phyloP scores from a whole-genome alignment of 1,140 invertebrate genomes.

The Heliconius melpomene region DNA sequence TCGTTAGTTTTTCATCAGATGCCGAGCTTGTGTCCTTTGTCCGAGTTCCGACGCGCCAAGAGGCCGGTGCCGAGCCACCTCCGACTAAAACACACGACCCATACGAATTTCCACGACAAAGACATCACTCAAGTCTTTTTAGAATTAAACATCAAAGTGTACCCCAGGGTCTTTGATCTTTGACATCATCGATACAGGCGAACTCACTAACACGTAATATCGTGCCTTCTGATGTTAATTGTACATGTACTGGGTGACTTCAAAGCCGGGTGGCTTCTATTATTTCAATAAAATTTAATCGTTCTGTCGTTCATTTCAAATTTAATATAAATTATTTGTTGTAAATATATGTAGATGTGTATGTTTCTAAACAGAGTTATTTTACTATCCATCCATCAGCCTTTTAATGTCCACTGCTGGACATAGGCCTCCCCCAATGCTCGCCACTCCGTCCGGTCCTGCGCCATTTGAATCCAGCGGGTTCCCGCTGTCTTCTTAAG shows the following conservation, averaged over 20 bases:
- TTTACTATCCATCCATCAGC: too few relatives aligned
- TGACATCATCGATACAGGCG: slow-evolving; percentile 67
- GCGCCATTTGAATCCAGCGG: too few relatives aligned
- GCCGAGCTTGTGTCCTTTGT: slow-evolving; percentile 42
- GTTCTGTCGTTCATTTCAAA: slow-evolving; percentile 39
- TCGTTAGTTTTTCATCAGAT: slow-evolving; percentile 60
- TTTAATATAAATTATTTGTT: slow-evolving; percentile 30
- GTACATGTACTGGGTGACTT: slow-evolving; percentile 46
- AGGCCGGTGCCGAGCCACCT: slow-evolving; percentile 54
- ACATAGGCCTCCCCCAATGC: too few relatives aligned
- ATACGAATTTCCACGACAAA: slow-evolving; percentile 66
- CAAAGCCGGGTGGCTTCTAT: slow-evolving; percentile 42
- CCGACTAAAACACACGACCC: slow-evolving; percentile 55
- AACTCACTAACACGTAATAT: slow-evolving; percentile 58
- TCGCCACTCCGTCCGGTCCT: too few relatives aligned
- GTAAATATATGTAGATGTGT: neutral
- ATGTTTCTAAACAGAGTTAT: neutral
- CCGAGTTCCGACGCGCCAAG: slow-evolving; percentile 53
- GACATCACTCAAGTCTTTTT: slow-evolving; percentile 68
- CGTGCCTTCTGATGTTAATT: slow-evolving; percentile 54
- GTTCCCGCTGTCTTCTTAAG: too few relatives aligned
- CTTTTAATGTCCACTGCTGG: too few relatives aligned
- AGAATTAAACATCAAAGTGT: slow-evolving; percentile 75
- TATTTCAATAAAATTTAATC: slow-evolving; percentile 53
- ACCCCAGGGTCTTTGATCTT: slow-evolving; percentile 66